Conservation (phyloP, 2,113 vertebrate genomes). For the Mesitornis unicolor region DNA sequence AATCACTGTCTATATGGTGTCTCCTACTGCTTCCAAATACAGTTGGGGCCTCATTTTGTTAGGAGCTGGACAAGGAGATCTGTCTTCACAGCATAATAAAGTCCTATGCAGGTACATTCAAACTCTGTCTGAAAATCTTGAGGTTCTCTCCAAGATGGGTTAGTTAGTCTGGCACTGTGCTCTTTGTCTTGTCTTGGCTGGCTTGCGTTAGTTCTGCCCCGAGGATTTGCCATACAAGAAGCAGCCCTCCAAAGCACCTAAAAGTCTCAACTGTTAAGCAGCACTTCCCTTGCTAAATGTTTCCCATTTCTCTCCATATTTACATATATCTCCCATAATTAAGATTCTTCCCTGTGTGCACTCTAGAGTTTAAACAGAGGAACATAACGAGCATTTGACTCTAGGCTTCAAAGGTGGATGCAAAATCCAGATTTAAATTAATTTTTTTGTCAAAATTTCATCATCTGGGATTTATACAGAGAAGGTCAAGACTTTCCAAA, state of each 20-base stretch:
- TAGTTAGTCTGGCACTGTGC: neutral
- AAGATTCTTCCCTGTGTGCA: neutral
- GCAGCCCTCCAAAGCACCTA: neutral
- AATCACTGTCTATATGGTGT: neutral
- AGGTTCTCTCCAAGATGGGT: neutral
- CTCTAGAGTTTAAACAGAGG: neutral
- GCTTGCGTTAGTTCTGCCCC: neutral
- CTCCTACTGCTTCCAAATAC: neutral
- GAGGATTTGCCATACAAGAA: neutral
- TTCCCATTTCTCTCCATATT: neutral
- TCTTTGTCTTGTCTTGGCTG: neutral
- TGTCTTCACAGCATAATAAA: neutral
- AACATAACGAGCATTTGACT: neutral
- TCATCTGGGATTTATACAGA: neutral
- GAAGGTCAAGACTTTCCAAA: neutral
- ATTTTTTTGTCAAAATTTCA: neutral
- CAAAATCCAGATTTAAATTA: neutral
- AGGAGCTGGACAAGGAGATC: neutral
- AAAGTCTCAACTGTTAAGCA: neutral
- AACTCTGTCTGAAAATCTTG: neutral
- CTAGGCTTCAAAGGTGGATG: neutral
- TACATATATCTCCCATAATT: neutral
- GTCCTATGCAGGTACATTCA: neutral
- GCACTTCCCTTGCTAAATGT: neutral
- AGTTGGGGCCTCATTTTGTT: neutral